Conservation (phyloP, 2,888 invertebrate genomes). For the Lordiphosa andalusiaca region DNA sequence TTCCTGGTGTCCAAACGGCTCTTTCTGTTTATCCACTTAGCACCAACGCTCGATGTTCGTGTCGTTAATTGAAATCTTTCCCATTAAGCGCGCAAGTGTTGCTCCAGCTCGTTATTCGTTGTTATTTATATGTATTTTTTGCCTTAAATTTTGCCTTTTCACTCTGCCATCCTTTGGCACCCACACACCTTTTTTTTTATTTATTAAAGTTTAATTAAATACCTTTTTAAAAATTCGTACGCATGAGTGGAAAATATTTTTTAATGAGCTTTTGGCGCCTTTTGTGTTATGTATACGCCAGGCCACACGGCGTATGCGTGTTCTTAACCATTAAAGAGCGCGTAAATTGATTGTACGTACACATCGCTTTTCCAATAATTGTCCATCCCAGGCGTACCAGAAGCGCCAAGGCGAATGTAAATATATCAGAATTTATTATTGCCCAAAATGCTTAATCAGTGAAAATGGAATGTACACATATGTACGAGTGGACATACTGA, state of each 20-base stretch:
- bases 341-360: constrained; percentile 42
- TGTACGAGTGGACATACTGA: too few species aligned
- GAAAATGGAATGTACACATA: too few species aligned
- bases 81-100: constrained; percentile 55
- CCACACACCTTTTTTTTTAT: constrained; percentile 36
- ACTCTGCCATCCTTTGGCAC: neutral
- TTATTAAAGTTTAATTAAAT: constrained; percentile 72
- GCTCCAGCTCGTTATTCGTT: constrained; percentile 1
- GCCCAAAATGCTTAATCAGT: too few species aligned
- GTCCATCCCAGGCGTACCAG: too few species aligned
- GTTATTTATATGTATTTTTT: too few species aligned
- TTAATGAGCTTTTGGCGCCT: constrained; percentile 65
- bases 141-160: neutral
- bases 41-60: constrained; percentile 45
- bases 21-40: constrained; percentile 62
- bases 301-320: constrained; percentile 40
- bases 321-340: constrained; percentile 31
- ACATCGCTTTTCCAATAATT: neutral
- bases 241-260: constrained; percentile 65
- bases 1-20: constrained; percentile 11
- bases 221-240: constrained; percentile 62
- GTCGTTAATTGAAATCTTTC: constrained; percentile 69
- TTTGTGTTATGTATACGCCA: constrained; percentile 39
- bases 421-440: too few species aligned
- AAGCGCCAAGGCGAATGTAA: too few species aligned